Base-by-base conservation (phyloP, 2,797 vertebrate genomes). In the Xerus rutilus region DNA sequence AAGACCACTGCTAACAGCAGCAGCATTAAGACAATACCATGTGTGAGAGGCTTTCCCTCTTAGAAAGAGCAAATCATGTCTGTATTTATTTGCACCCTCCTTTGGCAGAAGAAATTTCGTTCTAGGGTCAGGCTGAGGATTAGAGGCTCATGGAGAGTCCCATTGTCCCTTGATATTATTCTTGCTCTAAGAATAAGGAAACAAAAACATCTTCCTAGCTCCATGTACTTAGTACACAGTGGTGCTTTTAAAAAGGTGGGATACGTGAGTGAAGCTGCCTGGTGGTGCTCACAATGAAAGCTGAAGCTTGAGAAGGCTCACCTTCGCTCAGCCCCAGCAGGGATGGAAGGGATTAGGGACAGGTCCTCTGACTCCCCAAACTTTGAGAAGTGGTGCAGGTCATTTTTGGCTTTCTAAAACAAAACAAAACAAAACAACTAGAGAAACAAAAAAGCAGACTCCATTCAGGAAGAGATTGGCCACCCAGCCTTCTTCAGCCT, bases 81-180 rank as follows among this genome's bases (percentile, higher is more conserved):
- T 57, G 5, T 73, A 81, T 65, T 79, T 79, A 83, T 67, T 93
- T n/a, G 84, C 30, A 65, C 25, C 10, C 4, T 74, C 20, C 23
- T 14, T 74, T 10, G 14, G 28, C 64, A 65, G 54, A 81, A 96
- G 91, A 88, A 76, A 91, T 59, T 94, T 35, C 77, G 11, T 43
- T 78, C 28, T 78, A 77, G 25, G 59, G 0, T 59, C 47, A 39
- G 54, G 32, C 52, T 83, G 91, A 89, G 23, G 25, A 18, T 77
- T 89, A 32, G 47, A 65, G 18, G 7, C 11, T 81, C 79, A 43
- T 64, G 54, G 70, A 77, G n/a, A 77, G 39, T 64, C 35, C 79
- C 43, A 43, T 4, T 70, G 20, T 1, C 67, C 43, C 62, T 89
- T 74, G 13, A 57, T 72, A 28, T 73, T 85, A 65, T 86, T 91